These are phyloP conservation scores for Enteromius viviparus DNA, from an alignment of 2,797 vertebrate genomes.

Conservation along the genomic window DNA sequence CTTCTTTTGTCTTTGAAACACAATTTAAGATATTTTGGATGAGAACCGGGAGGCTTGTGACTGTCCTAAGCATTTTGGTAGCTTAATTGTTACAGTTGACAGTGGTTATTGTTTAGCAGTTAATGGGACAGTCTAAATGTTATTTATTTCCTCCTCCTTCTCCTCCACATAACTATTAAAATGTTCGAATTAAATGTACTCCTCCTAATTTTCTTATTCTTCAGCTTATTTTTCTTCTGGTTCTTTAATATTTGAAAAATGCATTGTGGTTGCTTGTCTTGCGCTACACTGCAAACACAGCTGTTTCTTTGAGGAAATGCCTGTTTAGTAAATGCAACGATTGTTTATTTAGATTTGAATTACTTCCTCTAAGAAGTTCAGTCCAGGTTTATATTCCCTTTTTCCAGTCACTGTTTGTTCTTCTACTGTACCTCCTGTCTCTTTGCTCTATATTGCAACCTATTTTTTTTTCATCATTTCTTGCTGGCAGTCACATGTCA, in stretches of 20 bases:
- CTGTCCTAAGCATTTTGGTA: too few species aligned
- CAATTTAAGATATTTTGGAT: too few species aligned
- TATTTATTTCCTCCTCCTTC: neutral
- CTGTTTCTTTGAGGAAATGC: neutral
- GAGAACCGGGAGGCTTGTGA: too few species aligned
- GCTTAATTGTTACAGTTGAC: too few species aligned
- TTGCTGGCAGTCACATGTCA: constrained; percentile 14
- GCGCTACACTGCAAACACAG: neutral
- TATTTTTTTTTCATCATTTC: neutral
- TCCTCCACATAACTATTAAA: neutral
- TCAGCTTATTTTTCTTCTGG: neutral
- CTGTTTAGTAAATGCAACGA: neutral
- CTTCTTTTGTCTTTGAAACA: too few species aligned
- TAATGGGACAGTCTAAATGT: neutral
- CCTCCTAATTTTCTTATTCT: neutral
- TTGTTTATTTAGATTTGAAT: neutral
- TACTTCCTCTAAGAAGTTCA: neutral
- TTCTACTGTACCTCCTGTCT: neutral
- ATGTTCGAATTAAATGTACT: neutral
- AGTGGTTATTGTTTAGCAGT: too few species aligned
- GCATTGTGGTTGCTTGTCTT: neutral
- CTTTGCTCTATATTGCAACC: neutral
- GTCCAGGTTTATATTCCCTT: neutral
- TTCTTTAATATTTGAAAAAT: neutral
- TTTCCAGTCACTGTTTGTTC: neutral